Conservation (phyloP, 2,797 vertebrate species). For the Cynodonichthys magdalenae region DNA sequence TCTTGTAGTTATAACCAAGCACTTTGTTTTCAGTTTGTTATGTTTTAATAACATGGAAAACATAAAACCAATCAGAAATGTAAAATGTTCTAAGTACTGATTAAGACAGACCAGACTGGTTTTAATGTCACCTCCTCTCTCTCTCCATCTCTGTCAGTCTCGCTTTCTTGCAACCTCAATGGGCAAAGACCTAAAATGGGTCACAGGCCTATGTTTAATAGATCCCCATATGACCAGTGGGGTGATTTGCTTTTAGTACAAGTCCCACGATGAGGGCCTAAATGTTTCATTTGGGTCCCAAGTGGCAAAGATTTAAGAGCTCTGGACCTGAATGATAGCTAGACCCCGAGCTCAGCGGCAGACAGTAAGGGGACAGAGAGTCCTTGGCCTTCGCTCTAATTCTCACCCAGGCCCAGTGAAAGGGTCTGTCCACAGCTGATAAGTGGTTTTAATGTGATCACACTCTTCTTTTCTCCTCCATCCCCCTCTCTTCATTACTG, state of each 20-base stretch:
- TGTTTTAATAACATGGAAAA: conserved; percentile 3
- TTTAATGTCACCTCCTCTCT: conserved; percentile 51
- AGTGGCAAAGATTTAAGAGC: conserved; percentile 69
- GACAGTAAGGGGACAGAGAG: conserved; percentile 48
- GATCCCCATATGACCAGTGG: conserved; percentile 56
- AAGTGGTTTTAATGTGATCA: conserved; percentile 77
- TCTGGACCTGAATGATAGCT: conserved; percentile 71
- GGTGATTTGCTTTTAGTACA: conserved; percentile 56
- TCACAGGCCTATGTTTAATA: conserved; percentile 72
- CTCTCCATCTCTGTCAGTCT: conserved; percentile 29
- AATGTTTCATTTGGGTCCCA: conserved; percentile 73
- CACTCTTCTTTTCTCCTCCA: conserved; percentile 36
- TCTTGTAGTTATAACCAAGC: not conserved
- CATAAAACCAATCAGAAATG: conserved; percentile 17
- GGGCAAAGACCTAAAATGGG: conserved; percentile 73
- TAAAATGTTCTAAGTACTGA: conserved; percentile 58
- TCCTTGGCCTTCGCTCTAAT: conserved; percentile 68
- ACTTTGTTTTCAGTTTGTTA: not conserved
- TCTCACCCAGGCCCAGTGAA: conserved; percentile 60
- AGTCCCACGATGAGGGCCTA: conserved; percentile 63
- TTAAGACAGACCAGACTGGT: conserved; percentile 53
- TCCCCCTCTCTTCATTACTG: conserved; percentile 28
- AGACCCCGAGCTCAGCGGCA: conserved; percentile 52
- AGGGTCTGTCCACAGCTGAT: conserved; percentile 73
- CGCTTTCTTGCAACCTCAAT: conserved; percentile 31